Conservation (phyloP, 2,797 vertebrate species). For the Pagetopsis macropterus region DNA sequence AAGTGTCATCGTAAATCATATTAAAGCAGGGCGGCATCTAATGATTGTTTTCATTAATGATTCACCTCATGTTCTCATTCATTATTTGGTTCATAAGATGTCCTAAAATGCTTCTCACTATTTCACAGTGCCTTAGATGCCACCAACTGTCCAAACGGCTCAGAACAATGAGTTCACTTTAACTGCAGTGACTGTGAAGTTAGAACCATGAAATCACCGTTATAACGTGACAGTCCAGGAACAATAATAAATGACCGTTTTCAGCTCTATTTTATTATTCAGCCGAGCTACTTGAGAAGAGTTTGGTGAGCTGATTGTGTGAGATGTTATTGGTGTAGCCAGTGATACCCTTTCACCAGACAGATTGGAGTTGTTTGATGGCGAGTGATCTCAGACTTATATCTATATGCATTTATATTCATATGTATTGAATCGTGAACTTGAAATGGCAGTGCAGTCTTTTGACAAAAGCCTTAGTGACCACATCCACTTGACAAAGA, state of each 20-base stretch:
- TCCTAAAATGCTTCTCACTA: neutral
- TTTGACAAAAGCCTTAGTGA: conserved; percentile 20
- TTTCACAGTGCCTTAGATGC: neutral
- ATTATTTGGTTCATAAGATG: neutral
- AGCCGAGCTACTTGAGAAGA: neutral
- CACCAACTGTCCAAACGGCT: neutral
- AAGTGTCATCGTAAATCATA: neutral
- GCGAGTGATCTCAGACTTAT: neutral
- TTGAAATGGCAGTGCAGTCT: neutral
- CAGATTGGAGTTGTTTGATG: neutral
- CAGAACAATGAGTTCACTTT: neutral
- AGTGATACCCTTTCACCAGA: neutral
- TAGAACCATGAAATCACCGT: neutral
- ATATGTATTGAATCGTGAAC: neutral
- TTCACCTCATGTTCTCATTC: neutral
- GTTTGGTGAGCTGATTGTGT: neutral
- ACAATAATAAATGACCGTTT: neutral
- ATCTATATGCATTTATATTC: neutral
- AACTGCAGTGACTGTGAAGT: neutral
- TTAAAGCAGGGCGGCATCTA: neutral
- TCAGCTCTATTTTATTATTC: neutral
- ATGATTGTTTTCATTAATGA: neutral
- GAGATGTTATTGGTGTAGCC: neutral
- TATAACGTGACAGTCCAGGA: no score
- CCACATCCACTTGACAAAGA: conserved; percentile 64